Evolutionary conservation across 37 sponge, comb jelly and placozoan species (phyloP).

Genomic region (Halichondria panicea): DNA sequence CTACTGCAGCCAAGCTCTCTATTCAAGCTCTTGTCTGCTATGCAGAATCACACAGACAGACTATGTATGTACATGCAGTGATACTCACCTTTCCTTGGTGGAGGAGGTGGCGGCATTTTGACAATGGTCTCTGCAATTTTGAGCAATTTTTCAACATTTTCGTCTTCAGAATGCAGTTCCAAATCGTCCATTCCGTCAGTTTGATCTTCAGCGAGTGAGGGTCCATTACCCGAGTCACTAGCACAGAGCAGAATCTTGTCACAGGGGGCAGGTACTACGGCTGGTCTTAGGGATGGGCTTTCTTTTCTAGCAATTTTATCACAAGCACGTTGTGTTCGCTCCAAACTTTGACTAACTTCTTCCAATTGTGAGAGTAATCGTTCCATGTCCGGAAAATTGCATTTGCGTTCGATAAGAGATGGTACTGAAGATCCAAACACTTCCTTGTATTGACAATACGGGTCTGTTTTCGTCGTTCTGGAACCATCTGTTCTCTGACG

Average conservation of each 20-base stretch:
- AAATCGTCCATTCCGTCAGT: too few species aligned
- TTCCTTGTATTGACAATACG: slow-evolving; percentile 16
- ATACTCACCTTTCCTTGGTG: too few species aligned
- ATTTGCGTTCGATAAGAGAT: neutral
- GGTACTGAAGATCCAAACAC: neutral
- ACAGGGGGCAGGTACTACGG: neutral
- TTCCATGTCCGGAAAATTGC: slow-evolving; percentile 11
- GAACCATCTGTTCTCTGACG: neutral
- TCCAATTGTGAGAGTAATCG: slow-evolving; percentile 20
- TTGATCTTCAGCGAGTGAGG: too few species aligned
- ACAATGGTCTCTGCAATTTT: slow-evolving; percentile 35
- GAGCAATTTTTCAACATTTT: slow-evolving; percentile 43
- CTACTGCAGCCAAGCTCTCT: too few species aligned
- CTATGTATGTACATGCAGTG: too few species aligned
- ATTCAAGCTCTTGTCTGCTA: too few species aligned
- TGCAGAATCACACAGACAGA: too few species aligned
- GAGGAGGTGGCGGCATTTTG: too few species aligned
- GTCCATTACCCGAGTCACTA: too few species aligned
- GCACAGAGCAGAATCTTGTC: too few species aligned
- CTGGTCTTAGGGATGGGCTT: too few species aligned
- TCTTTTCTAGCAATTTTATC: slow-evolving; percentile 5
- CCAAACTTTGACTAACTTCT: slow-evolving; percentile 22
- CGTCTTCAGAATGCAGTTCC: too few species aligned
- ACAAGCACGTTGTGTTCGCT: slow-evolving; percentile 20
- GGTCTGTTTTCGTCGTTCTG: neutral